Base-by-base conservation (phyloP, 2,113 vertebrate species). In the Chaetodon trifascialis region DNA sequence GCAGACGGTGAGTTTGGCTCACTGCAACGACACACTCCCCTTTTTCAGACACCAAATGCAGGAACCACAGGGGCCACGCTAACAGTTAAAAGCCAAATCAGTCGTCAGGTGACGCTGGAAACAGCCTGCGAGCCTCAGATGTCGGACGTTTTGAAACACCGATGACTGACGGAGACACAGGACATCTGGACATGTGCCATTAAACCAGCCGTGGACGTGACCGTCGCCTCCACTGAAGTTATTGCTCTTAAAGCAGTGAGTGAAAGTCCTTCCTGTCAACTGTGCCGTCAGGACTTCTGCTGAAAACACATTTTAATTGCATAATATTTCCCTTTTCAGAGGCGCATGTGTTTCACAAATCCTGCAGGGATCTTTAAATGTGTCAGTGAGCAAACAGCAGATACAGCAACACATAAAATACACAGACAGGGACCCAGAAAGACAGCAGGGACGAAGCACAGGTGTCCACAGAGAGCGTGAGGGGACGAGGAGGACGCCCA, bases 381-480 rank as follows among this genome's bases (percentile, higher is more conserved):
- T 70, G 67, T 11, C 72, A 42, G 84, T 56, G 79, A 82, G 81
- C 65, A 72, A 82, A 87, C 44, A 75, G 62, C 69, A 54, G 72
- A 75, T 42, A 80, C 75, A 84, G 38, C 4, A 72, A 88, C 81
- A 88, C 74, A 64, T 60, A 16, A 60, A n/a, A 59, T 67, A 65
- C 44, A 84, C 74, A 85, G 54, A 88, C 82, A 34, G 11, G 52
- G 65, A 70, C 51, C 40, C 40, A 44, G 4, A 47, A 14, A 11
- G 59, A 86, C 80, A 86, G 80, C 70, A 85, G 73, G 62, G 16
- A 47, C 34, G 5, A 78, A 82, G 76, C 82, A 88, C 82, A 52
- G 58, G 82, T 42, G 75, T 34, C 16, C 40, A 47, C 25, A 80
- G 56, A 70, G 23, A 19, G 19, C 1, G 56, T 34, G 30, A 56